Conservation (phyloP, 1,140 invertebrate species). For the Cardiocondyla obscurior region DNA sequence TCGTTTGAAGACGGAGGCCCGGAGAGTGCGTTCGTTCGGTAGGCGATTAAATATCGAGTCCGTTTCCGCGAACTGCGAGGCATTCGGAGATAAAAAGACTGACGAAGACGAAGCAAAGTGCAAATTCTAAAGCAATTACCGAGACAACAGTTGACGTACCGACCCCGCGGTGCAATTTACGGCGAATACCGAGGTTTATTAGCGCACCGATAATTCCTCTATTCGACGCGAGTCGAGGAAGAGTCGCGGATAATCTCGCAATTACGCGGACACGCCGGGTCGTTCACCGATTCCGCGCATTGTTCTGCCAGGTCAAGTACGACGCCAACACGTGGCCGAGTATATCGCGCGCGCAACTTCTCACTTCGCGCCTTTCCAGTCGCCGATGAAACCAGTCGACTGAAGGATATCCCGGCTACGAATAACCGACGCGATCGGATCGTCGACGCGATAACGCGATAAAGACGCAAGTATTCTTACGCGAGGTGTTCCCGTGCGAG, state of each 20-base stretch:
- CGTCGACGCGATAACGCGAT: neutral
- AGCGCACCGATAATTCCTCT: slow-evolving; percentile 4
- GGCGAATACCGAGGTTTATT: neutral
- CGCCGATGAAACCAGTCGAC: slow-evolving; percentile 71
- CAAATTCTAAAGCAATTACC: too few species aligned
- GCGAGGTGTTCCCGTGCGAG: neutral
- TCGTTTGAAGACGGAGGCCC: slow-evolving; percentile 51
- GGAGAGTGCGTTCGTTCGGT: slow-evolving; percentile 7
- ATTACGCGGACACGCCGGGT: slow-evolving; percentile 31
- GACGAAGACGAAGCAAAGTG: neutral
- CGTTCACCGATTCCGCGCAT: slow-evolving; percentile 65
- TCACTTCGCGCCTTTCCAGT: slow-evolving; percentile 62
- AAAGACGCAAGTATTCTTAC: neutral
- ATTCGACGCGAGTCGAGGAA: slow-evolving; percentile 9
- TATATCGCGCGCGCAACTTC: slow-evolving; percentile 31
- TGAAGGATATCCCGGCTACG: neutral
- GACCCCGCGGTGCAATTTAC: neutral
- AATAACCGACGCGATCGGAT: neutral
- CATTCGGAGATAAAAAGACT: neutral
- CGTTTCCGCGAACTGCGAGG: neutral
- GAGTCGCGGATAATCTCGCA: neutral
- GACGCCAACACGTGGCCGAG: slow-evolving; percentile 55
- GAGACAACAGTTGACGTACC: too few species aligned
- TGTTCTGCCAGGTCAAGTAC: slow-evolving; percentile 64
- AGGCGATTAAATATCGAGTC: neutral